Evolutionary conservation across 2,113 vertebrate species (phyloP).

Genomic region (Pao palembangensis): DNA sequence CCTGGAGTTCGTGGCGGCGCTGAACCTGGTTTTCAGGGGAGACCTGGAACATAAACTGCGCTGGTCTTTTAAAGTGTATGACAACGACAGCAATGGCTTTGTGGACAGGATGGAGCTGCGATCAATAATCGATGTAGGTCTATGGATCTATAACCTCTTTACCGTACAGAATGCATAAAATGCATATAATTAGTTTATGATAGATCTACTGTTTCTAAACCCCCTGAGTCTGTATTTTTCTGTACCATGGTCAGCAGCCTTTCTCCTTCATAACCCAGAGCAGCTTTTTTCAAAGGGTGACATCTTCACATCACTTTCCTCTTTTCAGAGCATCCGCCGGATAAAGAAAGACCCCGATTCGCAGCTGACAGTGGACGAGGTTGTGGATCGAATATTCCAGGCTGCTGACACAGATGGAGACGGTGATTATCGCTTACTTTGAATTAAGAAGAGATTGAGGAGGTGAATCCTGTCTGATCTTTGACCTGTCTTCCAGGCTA

Average conservation of each 20-base stretch:
- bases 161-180: too few relatives aligned
- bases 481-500: conserved; percentile 47
- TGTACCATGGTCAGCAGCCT: too few relatives aligned
- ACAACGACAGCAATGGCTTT: conserved; percentile 71
- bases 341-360: conserved; percentile 52
- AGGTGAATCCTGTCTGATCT: background rate
- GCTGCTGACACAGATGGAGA: conserved; percentile 70
- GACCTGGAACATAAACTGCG: conserved; percentile 73
- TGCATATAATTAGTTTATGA: background rate
- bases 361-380: conserved; percentile 56
- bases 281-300: too few relatives aligned
- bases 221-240: background rate
- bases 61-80: conserved; percentile 78
- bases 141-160: background rate
- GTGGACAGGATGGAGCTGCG: conserved; percentile 69
- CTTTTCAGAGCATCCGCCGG: conserved; percentile 62
- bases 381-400: conserved; percentile 67
- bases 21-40: conserved; percentile 75
- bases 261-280: too few relatives aligned
- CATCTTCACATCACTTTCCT: background rate
- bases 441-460: background rate
- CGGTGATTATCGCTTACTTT: conserved; percentile 43
- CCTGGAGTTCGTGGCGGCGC: conserved; percentile 74
- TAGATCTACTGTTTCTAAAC: background rate
- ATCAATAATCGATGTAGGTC: conserved; percentile 69